Conservation (phyloP, 2,888 invertebrate species). For the Zygaena filipendulae region DNA sequence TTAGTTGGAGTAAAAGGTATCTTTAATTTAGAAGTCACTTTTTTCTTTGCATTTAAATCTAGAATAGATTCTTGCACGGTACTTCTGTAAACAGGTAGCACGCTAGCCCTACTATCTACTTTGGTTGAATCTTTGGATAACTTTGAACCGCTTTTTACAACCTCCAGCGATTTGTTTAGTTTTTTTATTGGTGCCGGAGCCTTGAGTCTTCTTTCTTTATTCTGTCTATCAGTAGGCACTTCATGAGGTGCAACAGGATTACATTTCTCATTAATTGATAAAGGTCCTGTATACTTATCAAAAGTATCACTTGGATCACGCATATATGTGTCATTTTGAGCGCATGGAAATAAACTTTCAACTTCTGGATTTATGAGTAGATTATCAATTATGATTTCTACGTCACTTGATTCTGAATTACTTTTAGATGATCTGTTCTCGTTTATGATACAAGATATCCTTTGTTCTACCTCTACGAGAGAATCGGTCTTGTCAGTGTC, state of each 20-base stretch:
- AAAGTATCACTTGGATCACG: conserved; percentile 46
- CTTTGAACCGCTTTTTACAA: conserved; percentile 32
- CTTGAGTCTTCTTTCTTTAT: conserved; percentile 40
- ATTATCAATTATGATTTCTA: conserved; percentile 49
- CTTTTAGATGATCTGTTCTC: conserved; percentile 59
- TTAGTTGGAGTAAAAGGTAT: conserved; percentile 50
- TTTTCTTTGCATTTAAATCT: conserved; percentile 42
- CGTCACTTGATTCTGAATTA: conserved; percentile 56
- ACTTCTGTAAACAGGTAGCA: conserved; percentile 49
- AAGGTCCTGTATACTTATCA: conserved; percentile 32
- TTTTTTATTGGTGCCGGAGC: conserved; percentile 43
- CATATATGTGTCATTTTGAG: conserved; percentile 33
- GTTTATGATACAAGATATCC: conserved; percentile 58
- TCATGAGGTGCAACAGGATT: conserved; percentile 22
- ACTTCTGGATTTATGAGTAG: conserved; percentile 36
- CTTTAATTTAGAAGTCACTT: conserved; percentile 42
- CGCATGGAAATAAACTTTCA: conserved; percentile 26
- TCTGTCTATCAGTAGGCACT: conserved; percentile 32
- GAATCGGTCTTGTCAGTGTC: conserved; percentile 46
- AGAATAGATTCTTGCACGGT: conserved; percentile 30
- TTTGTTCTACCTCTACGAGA: conserved; percentile 52
- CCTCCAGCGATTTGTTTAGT: conserved; percentile 42
- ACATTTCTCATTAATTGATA: conserved; percentile 27
- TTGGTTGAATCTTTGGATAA: conserved; percentile 28
- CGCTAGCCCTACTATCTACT: conserved; percentile 38